Base-by-base conservation (phyloP, 2,113 vertebrate genomes). In the Maccullochella peelii region DNA sequence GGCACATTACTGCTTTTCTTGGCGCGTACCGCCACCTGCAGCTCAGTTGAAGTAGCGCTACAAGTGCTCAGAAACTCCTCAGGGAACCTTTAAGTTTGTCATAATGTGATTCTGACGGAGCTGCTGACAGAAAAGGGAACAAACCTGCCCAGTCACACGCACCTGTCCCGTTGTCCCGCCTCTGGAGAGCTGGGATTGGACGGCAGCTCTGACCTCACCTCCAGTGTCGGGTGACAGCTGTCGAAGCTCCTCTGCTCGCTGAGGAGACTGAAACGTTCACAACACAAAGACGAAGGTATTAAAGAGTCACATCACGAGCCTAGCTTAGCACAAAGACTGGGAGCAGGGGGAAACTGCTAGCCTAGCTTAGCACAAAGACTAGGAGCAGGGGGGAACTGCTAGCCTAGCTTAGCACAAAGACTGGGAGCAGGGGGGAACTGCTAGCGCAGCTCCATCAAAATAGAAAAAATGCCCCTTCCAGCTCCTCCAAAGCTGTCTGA, bases 161-260 rank as follows among this genome's bases (percentile, higher is more conserved):
- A 0, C 15, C 96, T 97, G 72, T 98, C 97, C 83, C 97, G 96
- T 78, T 95, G 95, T 74, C 95, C 97, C 77, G 97, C 98, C 94
- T 99, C 98, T 0, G 98, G 97, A 80, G 98, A 98, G 92, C 97
- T 98, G 79, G 97, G 98, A 90, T 98, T 99, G 67, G 97, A 97
- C 0, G 95, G 97, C 15, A 96, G 95, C 91, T 98, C 97, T 33
- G 96, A 96, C 91, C 94, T 97, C 74, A 96, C 94, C 79, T 99
- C 97, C 91, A 97, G 97, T 5, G 95, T 95, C 27, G 96, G 92
- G 70, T 97, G 97, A 75, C 94, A 95, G 16, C 95, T 85, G 63
- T 99, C 98, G 0, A 96, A 94, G 57, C 95, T 97, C 91, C 96
- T 97, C 85, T 97, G 97, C 58, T 95, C 95, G 80, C 96, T 95